Evolutionary conservation across 2,113 vertebrate species (phyloP), one percentile per base, ranked within the genome.

Genomic region (Galeopterus variegatus): DNA sequence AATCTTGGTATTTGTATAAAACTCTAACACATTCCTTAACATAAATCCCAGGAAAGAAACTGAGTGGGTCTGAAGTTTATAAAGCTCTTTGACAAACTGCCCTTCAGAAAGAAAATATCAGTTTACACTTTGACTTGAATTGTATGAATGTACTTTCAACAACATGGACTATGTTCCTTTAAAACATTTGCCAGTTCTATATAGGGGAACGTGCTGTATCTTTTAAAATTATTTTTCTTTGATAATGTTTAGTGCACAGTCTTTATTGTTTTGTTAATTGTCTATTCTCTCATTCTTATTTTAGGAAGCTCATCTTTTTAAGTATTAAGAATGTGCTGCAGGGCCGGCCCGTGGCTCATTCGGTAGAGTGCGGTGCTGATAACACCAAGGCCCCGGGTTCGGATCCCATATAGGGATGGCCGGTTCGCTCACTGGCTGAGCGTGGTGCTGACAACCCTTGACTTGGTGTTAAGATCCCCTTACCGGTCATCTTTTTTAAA

Each of bases 221-320:
- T 72, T 76, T 79, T 31, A 50, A 72, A 31, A 86, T 76, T 70
- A 81, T 18, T 77, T 87, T 58, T 69, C 56, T 90, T 58, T 92
- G 17, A 45, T 69, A 83, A 76, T 77, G 48, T 58, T 94, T 80
- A 50, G 26, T 18, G 76, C 33, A 82, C 2, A 60, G 23, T 83
- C 54, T 70, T 89, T 87, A 60, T 72, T 65, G 45, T 58, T 85
- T 88, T 81, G 17, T 64, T 82, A 93, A 54, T 75, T 83, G 56
- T 77, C 21, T 94, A 31, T 93, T 94, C 64, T 45, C 26, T 64
- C 12, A 7, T 28, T 95, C 93, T 95, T 87, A 91, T 58, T 52
- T 85, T 36, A n/a, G 50, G 45, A 93, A 96, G 19, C 31, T 93
- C 36, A 88, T 79, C 36, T 93, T 97, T 94, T 67, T 17, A 83